Percentiles rank a stretch among this genome's conserved stretches.
Evolutionary conservation across 2,888 invertebrate genomes (phyloP).

Genomic region (Eurois occulta): DNA sequence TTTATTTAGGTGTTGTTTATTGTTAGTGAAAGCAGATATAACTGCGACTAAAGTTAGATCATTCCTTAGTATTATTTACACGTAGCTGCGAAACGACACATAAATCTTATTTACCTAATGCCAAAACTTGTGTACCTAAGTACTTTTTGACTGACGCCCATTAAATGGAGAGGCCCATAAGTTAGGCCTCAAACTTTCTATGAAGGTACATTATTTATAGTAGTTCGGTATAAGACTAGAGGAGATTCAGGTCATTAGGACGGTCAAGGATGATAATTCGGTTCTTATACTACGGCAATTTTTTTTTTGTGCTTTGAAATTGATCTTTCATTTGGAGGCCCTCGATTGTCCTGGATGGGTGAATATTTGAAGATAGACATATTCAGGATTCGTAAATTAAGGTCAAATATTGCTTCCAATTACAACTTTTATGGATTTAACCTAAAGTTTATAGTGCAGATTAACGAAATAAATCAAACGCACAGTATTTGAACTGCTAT

Average conservation of each 20-base stretch:
- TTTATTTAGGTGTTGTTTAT: background rate
- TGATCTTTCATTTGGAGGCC: too few species aligned
- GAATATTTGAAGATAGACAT: too few species aligned
- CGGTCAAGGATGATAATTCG: background rate
- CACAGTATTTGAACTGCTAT: too few species aligned
- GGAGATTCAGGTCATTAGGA: constrained; percentile 23
- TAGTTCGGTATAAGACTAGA: constrained; percentile 16
- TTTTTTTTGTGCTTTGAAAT: background rate
- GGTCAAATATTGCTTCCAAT: too few species aligned
- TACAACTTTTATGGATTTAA: too few species aligned
- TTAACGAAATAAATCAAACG: too few species aligned
- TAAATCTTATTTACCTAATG: constrained; percentile 57
- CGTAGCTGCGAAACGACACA: constrained; percentile 23
- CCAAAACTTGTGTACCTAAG: constrained; percentile 39
- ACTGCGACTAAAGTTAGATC: constrained; percentile 30
- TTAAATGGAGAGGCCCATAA: constrained; percentile 38
- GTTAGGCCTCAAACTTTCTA: constrained; percentile 42
- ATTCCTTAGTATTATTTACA: constrained; percentile 37
- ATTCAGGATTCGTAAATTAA: too few species aligned
- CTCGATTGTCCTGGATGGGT: too few species aligned
- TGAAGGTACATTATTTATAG: constrained; percentile 48
- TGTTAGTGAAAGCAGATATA: background rate
- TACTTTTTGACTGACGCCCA: constrained; percentile 51
- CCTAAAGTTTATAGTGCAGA: too few species aligned
- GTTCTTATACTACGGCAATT: background rate